These are phyloP conservation scores for Anniella stebbinsi DNA, from an alignment of 2,797 vertebrate genomes.

Conservation along the genomic window DNA sequence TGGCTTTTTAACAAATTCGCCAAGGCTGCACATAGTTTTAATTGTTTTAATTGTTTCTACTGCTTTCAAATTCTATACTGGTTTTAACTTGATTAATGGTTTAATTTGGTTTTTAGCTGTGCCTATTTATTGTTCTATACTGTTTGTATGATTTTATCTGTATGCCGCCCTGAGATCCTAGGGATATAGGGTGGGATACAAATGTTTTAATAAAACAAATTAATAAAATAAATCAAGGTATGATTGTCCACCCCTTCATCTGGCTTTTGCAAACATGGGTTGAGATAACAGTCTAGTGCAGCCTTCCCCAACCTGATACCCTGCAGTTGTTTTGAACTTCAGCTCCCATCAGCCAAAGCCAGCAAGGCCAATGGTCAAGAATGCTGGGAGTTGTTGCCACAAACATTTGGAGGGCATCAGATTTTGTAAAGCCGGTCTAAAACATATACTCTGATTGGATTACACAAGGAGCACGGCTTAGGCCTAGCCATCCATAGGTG, in stretches of 20 bases:
- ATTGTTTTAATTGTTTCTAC: no score
- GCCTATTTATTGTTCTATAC: no score
- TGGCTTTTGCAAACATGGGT: neutral
- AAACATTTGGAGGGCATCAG: neutral
- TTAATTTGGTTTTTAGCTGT: no score
- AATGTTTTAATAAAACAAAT: no score
- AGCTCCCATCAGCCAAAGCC: neutral
- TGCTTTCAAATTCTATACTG: no score
- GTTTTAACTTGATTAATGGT: no score
- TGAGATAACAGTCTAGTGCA: no score
- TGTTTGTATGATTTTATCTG: no score
- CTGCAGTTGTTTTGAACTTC: neutral
- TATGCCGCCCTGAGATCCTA: no score
- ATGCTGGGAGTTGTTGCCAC: neutral
- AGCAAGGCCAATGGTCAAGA: neutral
- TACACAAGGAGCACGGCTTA: neutral
- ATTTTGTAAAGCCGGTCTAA: neutral
- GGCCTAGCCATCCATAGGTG: constrained; percentile 15
- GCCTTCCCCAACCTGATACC: neutral
- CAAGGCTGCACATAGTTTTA: no score
- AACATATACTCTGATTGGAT: constrained; percentile 42
- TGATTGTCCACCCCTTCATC: neutral
- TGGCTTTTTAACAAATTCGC: no score
- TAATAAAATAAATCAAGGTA: neutral
- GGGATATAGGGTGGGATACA: no score